phyloP scores from a whole-genome alignment of 2,888 invertebrate species.

The Clepsis dumicolana region DNA sequence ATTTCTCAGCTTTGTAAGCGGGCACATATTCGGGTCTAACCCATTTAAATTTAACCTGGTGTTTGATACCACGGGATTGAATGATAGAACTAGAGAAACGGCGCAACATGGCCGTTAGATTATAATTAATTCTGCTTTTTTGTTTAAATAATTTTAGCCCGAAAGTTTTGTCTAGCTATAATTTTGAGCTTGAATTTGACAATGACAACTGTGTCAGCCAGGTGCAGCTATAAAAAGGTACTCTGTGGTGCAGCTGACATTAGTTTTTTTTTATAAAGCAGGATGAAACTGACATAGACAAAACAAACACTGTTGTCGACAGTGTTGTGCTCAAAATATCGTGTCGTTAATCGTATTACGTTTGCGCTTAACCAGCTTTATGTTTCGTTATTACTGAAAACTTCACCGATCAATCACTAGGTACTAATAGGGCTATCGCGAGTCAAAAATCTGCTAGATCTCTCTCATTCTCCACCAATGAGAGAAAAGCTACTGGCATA shows the following conservation, averaged over 20 bases:
- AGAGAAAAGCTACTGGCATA: no score
- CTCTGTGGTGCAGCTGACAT: slow-evolving; percentile 10
- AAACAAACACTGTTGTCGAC: background rate
- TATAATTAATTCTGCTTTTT: background rate
- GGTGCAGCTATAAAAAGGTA: background rate
- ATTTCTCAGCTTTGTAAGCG: slow-evolving; percentile 88
- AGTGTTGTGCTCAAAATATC: slow-evolving; percentile 18
- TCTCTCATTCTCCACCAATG: no score
- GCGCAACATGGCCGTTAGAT: slow-evolving; percentile 64
- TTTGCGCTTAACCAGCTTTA: background rate
- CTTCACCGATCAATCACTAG: background rate
- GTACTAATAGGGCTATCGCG: no score
- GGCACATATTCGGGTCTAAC: slow-evolving; percentile 89
- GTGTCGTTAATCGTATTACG: slow-evolving; percentile 18
- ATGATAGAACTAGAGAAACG: slow-evolving; percentile 65
- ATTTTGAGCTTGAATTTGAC: background rate
- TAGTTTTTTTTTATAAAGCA: background rate
- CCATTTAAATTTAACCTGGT: slow-evolving; percentile 92
- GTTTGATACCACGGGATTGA: slow-evolving; percentile 87
- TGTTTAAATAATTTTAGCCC: background rate
- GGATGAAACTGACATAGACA: slow-evolving; percentile 8
- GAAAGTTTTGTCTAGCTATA: background rate
- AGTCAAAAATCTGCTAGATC: no score
- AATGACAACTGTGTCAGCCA: background rate
- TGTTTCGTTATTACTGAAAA: background rate